A percentile compares a stretch with the other conserved stretches of the same genome.
Conservation (phyloP, 2,797 vertebrate genomes). For the Melanogrammus aeglefinus region DNA sequence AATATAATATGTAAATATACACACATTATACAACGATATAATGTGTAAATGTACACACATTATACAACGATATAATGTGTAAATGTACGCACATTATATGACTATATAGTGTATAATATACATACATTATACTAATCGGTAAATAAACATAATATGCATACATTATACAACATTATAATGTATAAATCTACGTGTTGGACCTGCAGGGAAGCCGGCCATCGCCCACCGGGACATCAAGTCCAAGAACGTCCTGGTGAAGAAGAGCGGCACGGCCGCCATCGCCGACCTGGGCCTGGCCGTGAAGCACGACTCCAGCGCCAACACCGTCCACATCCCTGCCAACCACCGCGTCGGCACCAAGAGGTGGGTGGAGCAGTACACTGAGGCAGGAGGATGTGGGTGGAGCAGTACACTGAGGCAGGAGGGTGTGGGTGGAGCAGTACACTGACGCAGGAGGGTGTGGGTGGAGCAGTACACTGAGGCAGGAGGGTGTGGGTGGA, state of each 20-base stretch:
- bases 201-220: constrained; percentile 92
- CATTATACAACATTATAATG: not conserved
- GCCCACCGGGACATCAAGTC: constrained; percentile 96
- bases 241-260: constrained; percentile 96
- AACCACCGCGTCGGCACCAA: constrained; percentile 95
- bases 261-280: constrained; percentile 89
- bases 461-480: no score
- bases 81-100: no score
- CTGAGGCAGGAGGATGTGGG: no score
- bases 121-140: not conserved
- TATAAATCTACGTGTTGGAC: constrained; percentile 14
- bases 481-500: not conserved
- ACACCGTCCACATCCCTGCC: constrained; percentile 89
- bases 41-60: no score
- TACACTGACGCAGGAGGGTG: no score
- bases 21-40: no score
- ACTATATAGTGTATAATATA: no score
- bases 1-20: no score
- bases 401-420: no score
- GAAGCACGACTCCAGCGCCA: constrained; percentile 87
- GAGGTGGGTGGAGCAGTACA: constrained; percentile 70
- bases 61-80: not conserved
- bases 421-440: not conserved
- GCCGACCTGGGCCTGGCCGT: constrained; percentile 95
- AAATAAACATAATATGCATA: no score